Evolutionary conservation across 2,888 invertebrate species (phyloP).

Genomic region (Thereva unica): DNA sequence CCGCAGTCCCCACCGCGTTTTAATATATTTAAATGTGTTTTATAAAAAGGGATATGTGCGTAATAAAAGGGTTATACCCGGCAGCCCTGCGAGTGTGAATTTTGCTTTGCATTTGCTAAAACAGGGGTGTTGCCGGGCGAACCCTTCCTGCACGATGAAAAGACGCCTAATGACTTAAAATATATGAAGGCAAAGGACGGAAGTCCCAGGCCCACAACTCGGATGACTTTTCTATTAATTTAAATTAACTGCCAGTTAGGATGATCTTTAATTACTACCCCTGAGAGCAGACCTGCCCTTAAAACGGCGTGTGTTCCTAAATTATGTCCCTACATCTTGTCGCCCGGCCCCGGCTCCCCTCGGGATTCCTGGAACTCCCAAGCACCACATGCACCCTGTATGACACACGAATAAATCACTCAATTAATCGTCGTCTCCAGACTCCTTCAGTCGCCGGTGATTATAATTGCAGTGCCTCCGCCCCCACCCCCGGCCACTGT

Average conservation of each 20-base stretch:
- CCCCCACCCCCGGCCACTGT: conserved; percentile 17
- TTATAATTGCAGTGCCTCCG: conserved; percentile 35
- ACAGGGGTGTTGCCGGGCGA: neutral
- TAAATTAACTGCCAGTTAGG: conserved; percentile 44
- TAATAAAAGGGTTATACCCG: conserved; percentile 33
- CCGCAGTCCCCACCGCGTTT: conserved; percentile 24
- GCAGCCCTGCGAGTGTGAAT: conserved; percentile 25
- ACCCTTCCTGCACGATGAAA: conserved; percentile 13
- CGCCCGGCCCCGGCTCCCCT: conserved; percentile 13
- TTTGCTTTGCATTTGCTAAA: conserved; percentile 25
- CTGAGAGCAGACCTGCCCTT: conserved; percentile 28
- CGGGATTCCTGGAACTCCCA: conserved; percentile 30
- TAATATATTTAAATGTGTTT: conserved; percentile 40
- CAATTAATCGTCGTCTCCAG: conserved; percentile 41
- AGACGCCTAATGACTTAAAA: conserved; percentile 35
- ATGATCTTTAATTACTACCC: conserved; percentile 44
- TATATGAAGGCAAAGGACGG: conserved; percentile 35
- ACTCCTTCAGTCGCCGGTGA: conserved; percentile 18
- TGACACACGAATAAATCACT: conserved; percentile 40
- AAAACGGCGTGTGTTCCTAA: conserved; percentile 36
- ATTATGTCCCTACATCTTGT: conserved; percentile 34
- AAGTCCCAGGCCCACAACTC: conserved; percentile 34
- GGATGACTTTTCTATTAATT: conserved; percentile 46
- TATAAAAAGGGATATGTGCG: conserved; percentile 38
- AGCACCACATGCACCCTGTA: conserved; percentile 24